phyloP scores from a whole-genome alignment of 2,113 vertebrate species.

The Lagenorhynchus albirostris region DNA sequence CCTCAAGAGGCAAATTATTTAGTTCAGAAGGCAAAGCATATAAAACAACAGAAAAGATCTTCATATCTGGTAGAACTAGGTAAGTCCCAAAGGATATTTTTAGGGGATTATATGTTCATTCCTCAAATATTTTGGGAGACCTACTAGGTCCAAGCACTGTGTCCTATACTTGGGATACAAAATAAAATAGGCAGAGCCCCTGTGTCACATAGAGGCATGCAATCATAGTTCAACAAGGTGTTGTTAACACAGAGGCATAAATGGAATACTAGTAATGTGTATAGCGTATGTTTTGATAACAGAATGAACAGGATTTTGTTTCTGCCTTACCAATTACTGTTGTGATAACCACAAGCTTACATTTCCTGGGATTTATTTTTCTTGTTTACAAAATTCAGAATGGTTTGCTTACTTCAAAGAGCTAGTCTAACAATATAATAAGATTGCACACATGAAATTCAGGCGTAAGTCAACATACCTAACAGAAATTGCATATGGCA shows the following conservation, averaged over 20 bases:
- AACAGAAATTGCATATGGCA: background rate
- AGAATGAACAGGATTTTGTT: background rate
- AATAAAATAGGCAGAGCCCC: background rate
- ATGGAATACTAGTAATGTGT: background rate
- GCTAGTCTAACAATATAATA: background rate
- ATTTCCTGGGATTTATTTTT: background rate
- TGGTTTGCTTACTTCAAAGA: background rate
- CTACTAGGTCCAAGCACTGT: background rate
- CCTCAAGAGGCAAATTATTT: background rate
- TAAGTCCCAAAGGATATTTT: background rate
- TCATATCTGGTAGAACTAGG: background rate
- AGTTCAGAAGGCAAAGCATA: background rate
- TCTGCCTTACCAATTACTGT: background rate
- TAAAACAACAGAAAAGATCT: background rate
- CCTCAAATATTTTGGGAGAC: background rate
- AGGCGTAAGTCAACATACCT: background rate
- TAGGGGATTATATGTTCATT: background rate
- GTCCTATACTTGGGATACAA: too few species aligned
- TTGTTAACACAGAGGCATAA: too few species aligned
- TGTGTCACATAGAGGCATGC: fast-evolving
- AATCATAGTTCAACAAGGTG: fast-evolving
- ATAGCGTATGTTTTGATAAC: background rate
- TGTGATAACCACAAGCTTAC: background rate
- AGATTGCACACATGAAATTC: fast-evolving
- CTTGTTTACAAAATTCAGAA: background rate